Evolutionary conservation across 1,140 invertebrate species (phyloP), one percentile per base, ranked within the genome.

Genomic region (Nixonia krombeini): DNA sequence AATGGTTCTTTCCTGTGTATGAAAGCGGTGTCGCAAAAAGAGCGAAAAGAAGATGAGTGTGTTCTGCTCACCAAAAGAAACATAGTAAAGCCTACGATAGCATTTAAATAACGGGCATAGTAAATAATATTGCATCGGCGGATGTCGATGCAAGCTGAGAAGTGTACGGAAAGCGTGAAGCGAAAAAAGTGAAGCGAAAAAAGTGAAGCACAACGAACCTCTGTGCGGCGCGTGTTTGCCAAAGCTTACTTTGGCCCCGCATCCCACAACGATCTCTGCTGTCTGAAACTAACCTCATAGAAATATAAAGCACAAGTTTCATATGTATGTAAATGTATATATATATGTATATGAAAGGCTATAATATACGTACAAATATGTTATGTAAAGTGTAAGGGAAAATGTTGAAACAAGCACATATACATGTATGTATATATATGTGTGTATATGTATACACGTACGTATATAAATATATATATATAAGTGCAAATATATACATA

Each of bases 261-360:
- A 49, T 58, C n/a, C 53, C 66, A 74, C 75, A 79, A 74, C 75
- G 78, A 81, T 81, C 76, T 81, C 79, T 78, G 63, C 76, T 72
- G 67, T 76, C 51, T 66, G 56, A 74, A 68, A 74, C 51, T 76
- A 79, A 81, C 72, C 72, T 79, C 74, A 72, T 74, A 73, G 72
- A 71, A 35, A 71, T 70, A n/a, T 72, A 59, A 59, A 64, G 40
- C 47, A 63, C 70, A 73, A 72, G 52, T 58, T 75, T 74, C 47
- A 57, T 50, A 50, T 50, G 73, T 57, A 70, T 44, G 49, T 68
- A 66, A 35, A 66, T 51, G 61, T 72, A 68, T 69, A 33, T 44
- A 56, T 47, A 28, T 51, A 61, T 31, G 17, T 29, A 9, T 42
- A 52, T 50, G 56, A 57, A 52, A 58, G 40, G 29, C 29, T 44